These are phyloP conservation scores for Lucilia sericata DNA, from an alignment of 1,140 invertebrate genomes.

Conservation along the genomic window DNA sequence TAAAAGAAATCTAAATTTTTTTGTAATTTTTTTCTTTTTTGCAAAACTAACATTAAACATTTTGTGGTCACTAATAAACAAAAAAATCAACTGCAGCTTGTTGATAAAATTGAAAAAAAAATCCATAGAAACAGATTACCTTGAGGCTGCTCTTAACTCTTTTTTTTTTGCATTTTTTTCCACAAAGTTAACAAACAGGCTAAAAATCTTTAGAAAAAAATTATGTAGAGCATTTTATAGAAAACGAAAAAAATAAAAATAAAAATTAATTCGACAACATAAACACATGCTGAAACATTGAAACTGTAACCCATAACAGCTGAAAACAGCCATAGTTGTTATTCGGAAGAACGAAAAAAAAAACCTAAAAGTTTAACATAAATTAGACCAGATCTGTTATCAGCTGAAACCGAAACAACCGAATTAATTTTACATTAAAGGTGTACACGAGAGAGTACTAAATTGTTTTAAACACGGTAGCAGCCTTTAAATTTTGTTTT, in stretches of 20 bases:
- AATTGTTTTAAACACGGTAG: background rate
- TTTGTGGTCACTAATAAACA: background rate
- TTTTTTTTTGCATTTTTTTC: too few species aligned
- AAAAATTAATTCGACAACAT: background rate
- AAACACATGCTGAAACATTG: background rate
- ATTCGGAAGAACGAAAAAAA: too few species aligned
- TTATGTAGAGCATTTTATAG: background rate
- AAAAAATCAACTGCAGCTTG: background rate
- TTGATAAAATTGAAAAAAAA: background rate
- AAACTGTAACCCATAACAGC: too few species aligned
- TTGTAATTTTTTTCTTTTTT: background rate
- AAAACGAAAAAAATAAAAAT: too few species aligned
- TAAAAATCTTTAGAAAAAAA: background rate
- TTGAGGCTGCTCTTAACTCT: background rate
- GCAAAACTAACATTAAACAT: slow-evolving; percentile 7
- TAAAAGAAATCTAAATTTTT: background rate
- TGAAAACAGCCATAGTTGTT: too few species aligned
- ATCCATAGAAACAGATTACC: background rate
- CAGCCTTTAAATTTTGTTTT: slow-evolving; percentile 1
- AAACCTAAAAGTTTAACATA: background rate
- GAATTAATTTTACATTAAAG: slow-evolving; percentile 7
- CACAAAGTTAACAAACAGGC: background rate
- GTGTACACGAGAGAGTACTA: background rate
- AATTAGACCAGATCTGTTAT: background rate
- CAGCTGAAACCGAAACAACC: background rate